These are phyloP conservation scores for Nesogale talazaci DNA, from an alignment of 2,113 vertebrate genomes.

Conservation along the genomic window DNA sequence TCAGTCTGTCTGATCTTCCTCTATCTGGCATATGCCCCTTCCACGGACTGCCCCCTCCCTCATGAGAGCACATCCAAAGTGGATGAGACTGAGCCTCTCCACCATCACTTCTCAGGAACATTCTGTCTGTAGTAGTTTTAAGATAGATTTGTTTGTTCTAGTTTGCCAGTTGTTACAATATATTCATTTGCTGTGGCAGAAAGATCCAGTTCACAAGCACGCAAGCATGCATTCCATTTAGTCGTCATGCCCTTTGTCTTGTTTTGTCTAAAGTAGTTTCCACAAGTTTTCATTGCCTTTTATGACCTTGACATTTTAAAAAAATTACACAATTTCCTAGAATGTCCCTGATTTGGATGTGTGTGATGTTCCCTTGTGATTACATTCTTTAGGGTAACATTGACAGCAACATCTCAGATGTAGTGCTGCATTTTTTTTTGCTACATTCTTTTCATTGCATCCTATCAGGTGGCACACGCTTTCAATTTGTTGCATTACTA, in stretches of 20 bases:
- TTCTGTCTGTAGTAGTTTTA: no score
- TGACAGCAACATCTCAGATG: not conserved
- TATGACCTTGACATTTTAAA: not conserved
- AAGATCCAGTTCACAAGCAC: not conserved
- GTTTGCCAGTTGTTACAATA: not conserved
- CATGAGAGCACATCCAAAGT: no score
- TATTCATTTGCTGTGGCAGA: not conserved
- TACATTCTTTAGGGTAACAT: slow-evolving; percentile 4
- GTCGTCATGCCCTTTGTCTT: not conserved
- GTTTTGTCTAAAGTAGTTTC: not conserved
- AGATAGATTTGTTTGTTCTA: no score
- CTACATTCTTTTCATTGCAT: not conserved
- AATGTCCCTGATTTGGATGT: not conserved
- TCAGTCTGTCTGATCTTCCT: no score
- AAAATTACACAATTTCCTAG: slow-evolving; percentile 28
- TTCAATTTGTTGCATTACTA: not conserved
- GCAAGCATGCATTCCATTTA: not conserved
- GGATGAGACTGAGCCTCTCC: no score
- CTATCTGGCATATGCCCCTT: no score
- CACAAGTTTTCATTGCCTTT: slow-evolving; percentile 3
- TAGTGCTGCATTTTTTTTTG: not conserved
- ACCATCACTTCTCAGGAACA: no score
- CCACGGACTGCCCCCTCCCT: no score
- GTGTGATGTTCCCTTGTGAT: slow-evolving; percentile 30
- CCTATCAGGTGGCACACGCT: not conserved